Percentiles rank a stretch among this genome's conserved stretches.
Evolutionary conservation across 2,797 vertebrate genomes (phyloP).

Genomic region (Dendrocincla fuliginosa): DNA sequence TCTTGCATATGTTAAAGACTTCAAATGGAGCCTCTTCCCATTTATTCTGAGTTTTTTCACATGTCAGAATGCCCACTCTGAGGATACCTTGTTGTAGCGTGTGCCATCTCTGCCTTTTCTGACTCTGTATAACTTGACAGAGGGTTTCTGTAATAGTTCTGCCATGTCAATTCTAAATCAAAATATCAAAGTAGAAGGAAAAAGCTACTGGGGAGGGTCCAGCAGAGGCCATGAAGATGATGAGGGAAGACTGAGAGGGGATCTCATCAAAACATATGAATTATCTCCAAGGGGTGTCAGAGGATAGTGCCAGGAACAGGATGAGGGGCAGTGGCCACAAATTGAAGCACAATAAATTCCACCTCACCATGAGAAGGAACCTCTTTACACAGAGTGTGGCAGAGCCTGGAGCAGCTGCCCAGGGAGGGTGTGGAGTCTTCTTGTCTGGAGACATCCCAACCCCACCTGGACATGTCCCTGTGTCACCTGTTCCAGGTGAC

Average conservation of each 20-base stretch:
- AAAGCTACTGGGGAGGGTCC: background rate
- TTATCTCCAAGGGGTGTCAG: background rate
- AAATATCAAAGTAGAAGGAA: background rate
- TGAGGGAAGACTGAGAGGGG: background rate
- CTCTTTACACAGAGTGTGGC: background rate
- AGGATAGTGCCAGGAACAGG: background rate
- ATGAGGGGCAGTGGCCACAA: background rate
- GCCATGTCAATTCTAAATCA: rapidly evolving
- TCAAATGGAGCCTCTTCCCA: background rate
- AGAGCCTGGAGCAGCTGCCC: background rate
- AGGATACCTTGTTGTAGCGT: rapidly evolving
- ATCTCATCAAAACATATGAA: background rate
- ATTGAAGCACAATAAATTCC: background rate
- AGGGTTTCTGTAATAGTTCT: background rate
- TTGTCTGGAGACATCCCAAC: background rate
- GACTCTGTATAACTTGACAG: background rate
- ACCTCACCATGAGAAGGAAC: background rate
- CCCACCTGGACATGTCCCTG: background rate
- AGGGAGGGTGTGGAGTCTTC: rapidly evolving
- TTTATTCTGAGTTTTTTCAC: background rate
- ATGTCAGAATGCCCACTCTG: background rate
- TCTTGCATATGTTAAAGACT: background rate
- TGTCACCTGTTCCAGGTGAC: background rate
- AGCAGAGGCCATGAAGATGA: background rate
- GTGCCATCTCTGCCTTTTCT: background rate